Base-by-base conservation (phyloP, 2,888 invertebrate species). In the Ceriagrion tenellum region DNA sequence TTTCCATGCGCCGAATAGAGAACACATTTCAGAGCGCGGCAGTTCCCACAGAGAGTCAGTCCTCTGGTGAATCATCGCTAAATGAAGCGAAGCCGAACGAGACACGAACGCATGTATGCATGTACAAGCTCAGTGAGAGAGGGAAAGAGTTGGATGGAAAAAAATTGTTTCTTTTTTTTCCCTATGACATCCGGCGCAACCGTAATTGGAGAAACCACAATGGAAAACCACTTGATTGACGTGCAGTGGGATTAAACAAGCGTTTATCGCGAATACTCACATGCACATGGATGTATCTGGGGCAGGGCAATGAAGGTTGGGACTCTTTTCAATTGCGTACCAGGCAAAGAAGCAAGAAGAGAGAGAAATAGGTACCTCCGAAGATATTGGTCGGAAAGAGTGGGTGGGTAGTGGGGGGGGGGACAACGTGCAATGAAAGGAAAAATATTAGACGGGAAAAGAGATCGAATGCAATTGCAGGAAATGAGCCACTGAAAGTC, bases 201-300 rank as follows among this genome's bases (percentile, higher is more conserved):
- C 81, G 81, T 81, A 81, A 81, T 81, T 81, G 81, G 81, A 81
- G 81, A 81, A 18, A 35, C 81, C 81, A 81, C 81, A 35, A 81
- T 81, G 35, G 81, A 81, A 59, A 81, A 81, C 81, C 81, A 81
- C 81, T 35, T 69, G 69, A 69, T n/a, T 69, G 69, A 69, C 69
- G 69, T 35, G 35, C 81, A 81, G 3, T 26, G 69, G n/a, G n/a
- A 69, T 69, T 69, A 69, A 35, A 81, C 35, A 35, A 10, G 16
- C 81, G 1, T 47, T 69, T 35, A 81, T 81, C 81, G 81, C 26
- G 69, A n/a, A n/a, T n/a, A n/a, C 12, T 20, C 10, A 69, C 81
- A 16, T 18, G 81, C 23, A 81, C 18, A 81, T 35, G 16, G 26
- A 81, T 81, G 81, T 81, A 81, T 81, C 81, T 81, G 35, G 81